Base-by-base conservation (phyloP, 1,140 invertebrate species). In the Pseudomyrmex flavicornis region DNA sequence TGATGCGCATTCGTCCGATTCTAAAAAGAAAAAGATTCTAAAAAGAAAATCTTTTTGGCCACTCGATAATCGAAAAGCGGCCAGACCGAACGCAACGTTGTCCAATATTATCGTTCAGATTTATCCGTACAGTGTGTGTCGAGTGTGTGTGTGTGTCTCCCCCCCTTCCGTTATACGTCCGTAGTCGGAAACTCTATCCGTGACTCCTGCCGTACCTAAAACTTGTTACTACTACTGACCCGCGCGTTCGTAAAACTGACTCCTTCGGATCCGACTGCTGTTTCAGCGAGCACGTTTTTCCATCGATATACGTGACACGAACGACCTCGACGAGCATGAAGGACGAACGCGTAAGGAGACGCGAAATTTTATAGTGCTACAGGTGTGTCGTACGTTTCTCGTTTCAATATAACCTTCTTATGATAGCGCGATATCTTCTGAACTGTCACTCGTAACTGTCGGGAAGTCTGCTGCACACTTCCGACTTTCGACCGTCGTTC, bases 381-480 rank as follows among this genome's bases (percentile, higher is more conserved):
- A 87, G 86, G 86, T 87, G 73, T 74, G 74, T n/a, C 20, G 44
- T 77, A 76, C 20, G n/a, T 35, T 35, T 26, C 9, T 59, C 44
- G 50, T 50, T 62, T 50, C 15, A 0, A 10, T 61, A 35, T 54
- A 35, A 59, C 5, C 22, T 22, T 87, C 35, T 74, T 66, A 50
- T 44, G 10, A 5, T 68, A 77, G 13, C 17, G 48, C 50, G 77
- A 46, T 10, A 52, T 56, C 48, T 10, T 61, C 9, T 56, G 12
- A 35, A 35, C 35, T 35, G 35, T 35, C 35, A 35, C 35, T 58
- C 22, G 10, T 44, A 66, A 50, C 15, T 5, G 0, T 15, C 68
- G 15, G 68, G 1, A 9, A 35, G 22, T 50, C 15, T 35, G 8
- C 4, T 48, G 74, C 22, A 50, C 35, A 35, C 35, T 35, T 35